Conservation (phyloP, 1,140 invertebrate genomes). For the Solenopsis fugax region DNA sequence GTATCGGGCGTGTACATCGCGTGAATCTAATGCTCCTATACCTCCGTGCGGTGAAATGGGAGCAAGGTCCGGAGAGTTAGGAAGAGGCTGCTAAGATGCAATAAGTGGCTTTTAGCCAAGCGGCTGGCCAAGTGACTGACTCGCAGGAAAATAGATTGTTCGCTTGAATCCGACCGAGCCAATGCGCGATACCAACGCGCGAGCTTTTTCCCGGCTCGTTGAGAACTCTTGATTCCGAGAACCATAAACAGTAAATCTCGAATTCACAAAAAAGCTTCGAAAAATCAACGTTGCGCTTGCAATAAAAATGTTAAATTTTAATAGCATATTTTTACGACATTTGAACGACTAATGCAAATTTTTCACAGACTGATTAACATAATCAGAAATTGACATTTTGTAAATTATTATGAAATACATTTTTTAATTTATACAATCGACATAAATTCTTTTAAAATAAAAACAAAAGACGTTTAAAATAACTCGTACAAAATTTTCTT, state of each 20-base stretch:
- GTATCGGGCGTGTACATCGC: slow-evolving; percentile 68
- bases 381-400: background rate
- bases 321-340: background rate
- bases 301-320: background rate
- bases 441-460: background rate
- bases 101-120: slow-evolving; percentile 84
- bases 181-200: slow-evolving; percentile 22
- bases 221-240: background rate
- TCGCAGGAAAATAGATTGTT: slow-evolving; percentile 84
- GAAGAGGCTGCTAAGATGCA: slow-evolving; percentile 86
- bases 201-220: slow-evolving; percentile 10
- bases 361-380: background rate
- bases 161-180: slow-evolving; percentile 16
- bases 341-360: background rate
- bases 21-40: slow-evolving; percentile 83
- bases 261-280: background rate
- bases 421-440: background rate
- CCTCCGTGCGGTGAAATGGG: slow-evolving; percentile 84
- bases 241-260: background rate
- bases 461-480: background rate
- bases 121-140: slow-evolving; percentile 82
- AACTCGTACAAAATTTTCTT: background rate
- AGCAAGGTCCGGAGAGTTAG: slow-evolving; percentile 86
- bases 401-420: background rate
- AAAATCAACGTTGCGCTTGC: background rate